Evolutionary conservation across 2,888 invertebrate genomes (phyloP), one percentile per base, ranked within the genome.

Genomic region (Eupithecia subfuscata): DNA sequence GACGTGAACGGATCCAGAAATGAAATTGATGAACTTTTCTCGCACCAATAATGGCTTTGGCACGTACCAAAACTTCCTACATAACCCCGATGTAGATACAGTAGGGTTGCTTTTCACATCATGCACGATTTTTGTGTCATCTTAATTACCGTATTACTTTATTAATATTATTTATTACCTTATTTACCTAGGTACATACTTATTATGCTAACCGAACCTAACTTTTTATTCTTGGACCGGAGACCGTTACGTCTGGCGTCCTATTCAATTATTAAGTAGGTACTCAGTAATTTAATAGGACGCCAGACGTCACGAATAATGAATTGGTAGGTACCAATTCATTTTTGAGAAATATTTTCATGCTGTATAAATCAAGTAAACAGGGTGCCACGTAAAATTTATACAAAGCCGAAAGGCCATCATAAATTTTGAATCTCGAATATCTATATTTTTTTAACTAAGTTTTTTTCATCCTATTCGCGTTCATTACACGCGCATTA

Each of bases 11-110:
- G 88, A 88, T 87, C 89, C 88, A 92, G 91, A 93, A 95, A 95
- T 95, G 92, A 95, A 95, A 95, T 95, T 95, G 95, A 95, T 95
- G 95, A 95, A 95, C 94, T 95, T 95, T 95, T 94, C 94, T 94
- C 92, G 88, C 92, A 92, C 93, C 93, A 95, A 95, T 95, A 95
- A 95, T 95, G 95, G 94, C 94, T 94, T 93, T 94, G 94, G 95
- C 95, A 95, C 95, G 95, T 95, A 94, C 94, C 92, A 91, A 95
- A 95, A 95, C 94, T 95, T 95, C 91, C 91, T 90, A 87, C 91
- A 89, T 88, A 87, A 85, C 87, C 87, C 87, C 88, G 83, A 86
- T 88, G 80, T 77, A 78, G 60, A 60, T 25, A 60, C 79, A 76
- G 69, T 87, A 94, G 94, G 94, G 94, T 79, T 94, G 93, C 73